Base-by-base conservation (phyloP, 1,140 invertebrate genomes). In the Cydia fagiglandana region DNA sequence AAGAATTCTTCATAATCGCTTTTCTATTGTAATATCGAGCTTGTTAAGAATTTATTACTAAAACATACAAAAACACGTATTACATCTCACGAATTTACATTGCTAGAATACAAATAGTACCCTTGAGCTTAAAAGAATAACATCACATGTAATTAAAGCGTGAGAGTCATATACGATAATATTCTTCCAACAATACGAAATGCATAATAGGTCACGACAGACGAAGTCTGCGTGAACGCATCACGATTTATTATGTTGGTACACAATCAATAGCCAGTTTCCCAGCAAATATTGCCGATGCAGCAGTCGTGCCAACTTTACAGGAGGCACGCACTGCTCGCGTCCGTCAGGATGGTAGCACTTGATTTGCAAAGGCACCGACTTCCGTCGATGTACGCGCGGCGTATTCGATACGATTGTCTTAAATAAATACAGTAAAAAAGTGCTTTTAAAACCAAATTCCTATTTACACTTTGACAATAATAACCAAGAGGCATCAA, bases 171-270 rank as follows among this genome's bases (percentile, higher is more conserved):
- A 61, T 61, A 61, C 20, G 56, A 61, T 61, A 61, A 61, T 61
- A 24, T 61, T 61, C 56, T 61, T 56, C 56, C 56, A 24, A 24
- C 56, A 76, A 80, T 80, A 76, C 66, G 17, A 77, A 75, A 76
- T 75, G 56, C 61, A 70, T 41, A 70, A 70, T 70, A 38, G 28
- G 73, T 73, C 73, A 73, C 73, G 73, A 73, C 38, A 38, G 66
- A 61, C 75, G 77, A 82, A 82, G 78, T 78, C 76, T 80, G 77
- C 41, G 73, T 70, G 78, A 80, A 77, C 74, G 75, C 80, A 76
- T 82, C 75, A 80, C 76, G 80, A 79, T 73, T 74, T 64, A 70
- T 38, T 70, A 70, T 70, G 66, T 70, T 70, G 30, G 66, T 66
- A 68, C 20, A 64, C 68, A 41, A 34, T 56, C 74, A 24, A 68